phyloP scores from a whole-genome alignment of 2,797 vertebrate genomes.

The Pangasius djambal region DNA sequence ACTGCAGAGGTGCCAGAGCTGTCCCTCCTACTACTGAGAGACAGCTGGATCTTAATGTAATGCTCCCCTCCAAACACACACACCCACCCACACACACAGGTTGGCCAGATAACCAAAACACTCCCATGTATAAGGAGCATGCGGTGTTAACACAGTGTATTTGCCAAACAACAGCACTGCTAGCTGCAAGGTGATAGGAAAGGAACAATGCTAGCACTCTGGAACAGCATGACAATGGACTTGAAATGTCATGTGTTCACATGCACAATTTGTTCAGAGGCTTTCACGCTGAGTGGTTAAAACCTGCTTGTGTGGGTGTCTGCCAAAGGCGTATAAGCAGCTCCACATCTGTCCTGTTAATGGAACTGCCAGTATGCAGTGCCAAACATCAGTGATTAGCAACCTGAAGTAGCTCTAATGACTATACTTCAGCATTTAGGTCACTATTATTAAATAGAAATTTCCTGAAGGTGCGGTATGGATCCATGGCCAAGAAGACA shows the following conservation, averaged over 20 bases:
- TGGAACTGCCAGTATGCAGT: conserved; percentile 23
- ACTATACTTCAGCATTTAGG: conserved; percentile 4
- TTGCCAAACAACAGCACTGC: conserved; percentile 25
- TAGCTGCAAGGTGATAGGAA: not conserved
- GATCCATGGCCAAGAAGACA: not conserved
- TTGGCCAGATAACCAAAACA: not conserved
- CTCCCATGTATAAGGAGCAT: conserved; percentile 7
- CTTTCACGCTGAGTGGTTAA: conserved; percentile 32
- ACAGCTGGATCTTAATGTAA: conserved; percentile 47
- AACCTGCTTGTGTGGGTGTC: conserved; percentile 37
- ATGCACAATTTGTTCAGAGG: conserved; percentile 42
- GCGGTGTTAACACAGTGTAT: conserved; percentile 28
- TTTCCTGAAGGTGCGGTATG: not conserved
- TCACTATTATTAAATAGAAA: not conserved
- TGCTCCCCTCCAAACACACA: not conserved
- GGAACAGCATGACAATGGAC: conserved; percentile 42
- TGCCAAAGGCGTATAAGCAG: conserved; percentile 42
- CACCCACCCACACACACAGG: not conserved
- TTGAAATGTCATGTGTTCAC: conserved; percentile 57
- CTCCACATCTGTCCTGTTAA: conserved; percentile 50
- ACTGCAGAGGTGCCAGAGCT: conserved; percentile 58
- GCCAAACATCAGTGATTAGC: conserved; percentile 45
- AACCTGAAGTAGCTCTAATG: conserved; percentile 6
- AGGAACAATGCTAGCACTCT: conserved; percentile 28
- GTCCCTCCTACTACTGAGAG: conserved; percentile 54